These are phyloP conservation scores for Decapterus maruadsi DNA, from an alignment of 2,797 vertebrate species.

Conservation along the genomic window DNA sequence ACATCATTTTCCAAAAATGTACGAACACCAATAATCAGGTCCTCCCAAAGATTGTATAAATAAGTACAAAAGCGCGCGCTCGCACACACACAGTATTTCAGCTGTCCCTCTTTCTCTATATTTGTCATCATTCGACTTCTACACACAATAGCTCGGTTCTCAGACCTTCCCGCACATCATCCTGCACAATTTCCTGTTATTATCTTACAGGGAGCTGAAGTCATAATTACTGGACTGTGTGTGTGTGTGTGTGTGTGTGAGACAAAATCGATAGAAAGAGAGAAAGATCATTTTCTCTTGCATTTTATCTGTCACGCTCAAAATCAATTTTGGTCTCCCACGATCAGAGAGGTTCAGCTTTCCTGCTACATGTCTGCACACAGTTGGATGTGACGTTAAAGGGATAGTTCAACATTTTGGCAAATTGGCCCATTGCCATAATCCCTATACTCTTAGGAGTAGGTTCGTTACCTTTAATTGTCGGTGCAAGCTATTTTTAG, in stretches of 20 bases:
- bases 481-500: too few species aligned
- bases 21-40: not conserved
- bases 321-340: not conserved
- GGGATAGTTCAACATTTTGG: too few species aligned
- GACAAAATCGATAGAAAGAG: conserved; percentile 28
- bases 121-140: conserved; percentile 47
- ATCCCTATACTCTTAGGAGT: too few species aligned
- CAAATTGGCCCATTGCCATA: too few species aligned
- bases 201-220: conserved; percentile 53
- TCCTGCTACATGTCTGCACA: not conserved
- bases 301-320: not conserved
- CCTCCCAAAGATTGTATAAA: conserved; percentile 30
- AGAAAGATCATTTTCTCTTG: not conserved
- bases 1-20: conserved; percentile 37
- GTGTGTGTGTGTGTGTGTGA: not conserved
- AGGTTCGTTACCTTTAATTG: too few species aligned
- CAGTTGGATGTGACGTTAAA: not conserved
- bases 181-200: conserved; percentile 69
- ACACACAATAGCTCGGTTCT: conserved; percentile 53
- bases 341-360: not conserved
- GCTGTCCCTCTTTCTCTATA: conserved; percentile 15
- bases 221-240: conserved; percentile 29
- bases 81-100: conserved; percentile 10
- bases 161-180: conserved; percentile 47
- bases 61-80: conserved; percentile 9